A percentile compares a stretch with the other conserved stretches of the same genome.
phyloP scores from a whole-genome alignment of 2,113 vertebrate species.

The Pseudorhombus dupliciocellatus region DNA sequence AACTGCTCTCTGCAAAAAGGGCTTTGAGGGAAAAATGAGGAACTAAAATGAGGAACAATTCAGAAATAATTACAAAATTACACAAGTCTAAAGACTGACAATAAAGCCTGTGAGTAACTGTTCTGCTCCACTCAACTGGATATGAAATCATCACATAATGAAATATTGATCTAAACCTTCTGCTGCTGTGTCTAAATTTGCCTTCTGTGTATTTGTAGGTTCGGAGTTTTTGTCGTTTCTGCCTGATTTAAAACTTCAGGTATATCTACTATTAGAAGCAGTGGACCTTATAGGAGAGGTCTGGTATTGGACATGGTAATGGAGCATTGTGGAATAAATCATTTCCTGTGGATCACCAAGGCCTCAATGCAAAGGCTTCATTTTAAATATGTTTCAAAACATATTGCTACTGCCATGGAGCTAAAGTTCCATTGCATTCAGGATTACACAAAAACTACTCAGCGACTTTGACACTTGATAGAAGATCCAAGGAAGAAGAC shows the following conservation, averaged over 20 bases:
- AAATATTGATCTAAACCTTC: neutral
- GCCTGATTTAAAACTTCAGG: conserved; percentile 36
- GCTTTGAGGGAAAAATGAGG: conserved; percentile 30
- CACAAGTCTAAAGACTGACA: conserved; percentile 45
- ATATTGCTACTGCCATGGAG: too few species aligned
- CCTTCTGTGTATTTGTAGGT: conserved; percentile 12
- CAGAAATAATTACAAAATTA: conserved; percentile 63
- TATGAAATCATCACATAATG: neutral
- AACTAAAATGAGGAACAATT: conserved; percentile 26
- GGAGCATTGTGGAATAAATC: conserved; percentile 19
- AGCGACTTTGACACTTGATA: too few species aligned
- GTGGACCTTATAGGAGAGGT: conserved; percentile 44
- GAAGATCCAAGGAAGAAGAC: too few species aligned
- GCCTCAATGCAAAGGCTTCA: too few species aligned
- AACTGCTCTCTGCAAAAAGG: conserved; percentile 37
- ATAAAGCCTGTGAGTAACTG: conserved; percentile 59
- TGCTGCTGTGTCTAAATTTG: conserved; percentile 31
- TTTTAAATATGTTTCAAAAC: too few species aligned
- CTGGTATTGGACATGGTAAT: conserved; percentile 55
- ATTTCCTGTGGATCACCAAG: too few species aligned
- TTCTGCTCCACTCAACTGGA: conserved; percentile 37
- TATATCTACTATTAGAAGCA: too few species aligned
- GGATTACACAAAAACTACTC: too few species aligned
- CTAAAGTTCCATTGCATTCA: too few species aligned
- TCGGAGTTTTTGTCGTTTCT: conserved; percentile 4